Conservation (phyloP, 2,888 invertebrate species). For the Trissolcus japonicus region DNA sequence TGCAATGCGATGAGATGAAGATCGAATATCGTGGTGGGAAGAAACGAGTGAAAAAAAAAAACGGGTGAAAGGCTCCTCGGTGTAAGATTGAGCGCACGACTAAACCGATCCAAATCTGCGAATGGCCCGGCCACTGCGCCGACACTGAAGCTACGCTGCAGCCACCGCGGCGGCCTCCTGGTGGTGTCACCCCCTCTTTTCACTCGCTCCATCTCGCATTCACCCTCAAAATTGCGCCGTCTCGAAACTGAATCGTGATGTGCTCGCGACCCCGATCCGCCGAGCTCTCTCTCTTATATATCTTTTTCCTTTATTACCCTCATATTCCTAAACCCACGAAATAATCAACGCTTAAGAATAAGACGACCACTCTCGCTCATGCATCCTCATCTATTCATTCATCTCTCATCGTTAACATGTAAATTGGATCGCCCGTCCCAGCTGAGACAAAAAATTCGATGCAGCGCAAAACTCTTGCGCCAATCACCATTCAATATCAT, state of each 20-base stretch:
- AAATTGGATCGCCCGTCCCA: no score
- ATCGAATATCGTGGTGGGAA: not conserved
- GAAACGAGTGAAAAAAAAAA: no score
- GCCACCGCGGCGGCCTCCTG: conserved; percentile 73
- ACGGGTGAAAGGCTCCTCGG: no score
- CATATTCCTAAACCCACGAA: conserved; percentile 5
- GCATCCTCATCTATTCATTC: no score
- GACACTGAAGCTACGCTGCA: conserved; percentile 75
- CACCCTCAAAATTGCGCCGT: conserved; percentile 57
- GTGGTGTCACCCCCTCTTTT: conserved; percentile 60
- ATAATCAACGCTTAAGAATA: conserved; percentile 1
- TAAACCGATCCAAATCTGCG: no score
- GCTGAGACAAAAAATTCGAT: no score
- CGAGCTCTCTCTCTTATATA: conserved; percentile 26
- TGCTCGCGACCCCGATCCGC: conserved; percentile 37
- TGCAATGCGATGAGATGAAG: not conserved
- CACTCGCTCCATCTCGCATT: conserved; percentile 51
- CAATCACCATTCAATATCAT: no score
- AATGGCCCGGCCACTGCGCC: conserved; percentile 76
- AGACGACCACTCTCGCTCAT: no score
- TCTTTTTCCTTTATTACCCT: conserved; percentile 22
- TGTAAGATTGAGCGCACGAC: no score
- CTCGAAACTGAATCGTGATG: conserved; percentile 52
- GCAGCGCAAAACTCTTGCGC: no score
- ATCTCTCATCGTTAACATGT: no score